Base-by-base conservation (phyloP, 2,888 invertebrate genomes). In the Ichneumon xanthorius region DNA sequence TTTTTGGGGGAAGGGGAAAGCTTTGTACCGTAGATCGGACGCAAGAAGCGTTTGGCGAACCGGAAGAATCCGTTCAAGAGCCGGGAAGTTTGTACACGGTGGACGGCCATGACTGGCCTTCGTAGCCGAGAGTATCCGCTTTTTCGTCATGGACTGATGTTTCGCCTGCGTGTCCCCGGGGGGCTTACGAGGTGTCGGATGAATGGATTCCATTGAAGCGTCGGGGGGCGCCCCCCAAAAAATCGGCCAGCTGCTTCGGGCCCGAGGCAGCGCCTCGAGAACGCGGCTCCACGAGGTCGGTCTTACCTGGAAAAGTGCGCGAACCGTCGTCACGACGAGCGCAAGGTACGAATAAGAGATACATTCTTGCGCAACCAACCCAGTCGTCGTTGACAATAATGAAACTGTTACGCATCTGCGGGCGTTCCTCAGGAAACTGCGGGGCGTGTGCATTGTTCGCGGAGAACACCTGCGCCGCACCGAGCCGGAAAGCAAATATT, bases 11-110 rank as follows among this genome's bases (percentile, higher is more conserved):
- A 2, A 9, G 40, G 7, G 19, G 33, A 73, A 50, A 50, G 55
- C 33, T 33, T 67, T 26, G n/a, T 11, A 6, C 19, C 26, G 70
- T 67, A 19, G 70, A 53, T 76, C 48, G 48, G 55, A 58, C 40
- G 53, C 50, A 22, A 68, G 61, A 75, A 72, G 76, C 61, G 83
- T 63, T 81, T 76, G 77, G 80, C 82, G 83, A 85, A 83, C 81
- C 88, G 86, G 87, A 88, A 89, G 87, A 86, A 84, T 85, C 78
- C 76, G 73, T 88, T 88, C 84, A 84, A 85, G 72, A 80, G 72
- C 48, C 68, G 68, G 58, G 53, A 80, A 75, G 33, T 70, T 55
- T 55, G 67, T 67, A 22, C 55, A 26, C 11, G 33, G 45, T 65
- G 40, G 80, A 71, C 61, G 58, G 55, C 55, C 45, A 26, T 72